These are phyloP conservation scores for Tauraco hartlaubi DNA, from an alignment of 2,797 vertebrate genomes.

Conservation along the genomic window DNA sequence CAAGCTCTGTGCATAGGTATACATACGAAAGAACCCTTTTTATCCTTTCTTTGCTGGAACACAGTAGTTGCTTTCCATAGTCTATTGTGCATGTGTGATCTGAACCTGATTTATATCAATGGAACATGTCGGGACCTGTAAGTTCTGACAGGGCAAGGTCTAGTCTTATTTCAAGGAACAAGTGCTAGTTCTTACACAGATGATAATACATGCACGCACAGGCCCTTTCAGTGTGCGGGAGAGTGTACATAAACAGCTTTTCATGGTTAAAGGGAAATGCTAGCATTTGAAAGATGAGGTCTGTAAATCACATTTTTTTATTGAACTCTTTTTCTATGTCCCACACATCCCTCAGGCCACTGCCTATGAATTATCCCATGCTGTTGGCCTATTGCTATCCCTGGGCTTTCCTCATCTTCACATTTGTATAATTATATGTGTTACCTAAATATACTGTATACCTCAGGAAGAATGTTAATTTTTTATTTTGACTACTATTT, in stretches of 20 bases:
- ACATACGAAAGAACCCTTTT: background rate
- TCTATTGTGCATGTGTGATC: background rate
- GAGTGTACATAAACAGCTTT: background rate
- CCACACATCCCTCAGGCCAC: background rate
- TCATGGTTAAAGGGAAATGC: background rate
- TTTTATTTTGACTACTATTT: background rate
- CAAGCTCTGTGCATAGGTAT: background rate
- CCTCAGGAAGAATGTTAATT: background rate
- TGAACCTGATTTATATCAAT: background rate
- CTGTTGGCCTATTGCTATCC: background rate
- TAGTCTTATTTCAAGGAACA: background rate
- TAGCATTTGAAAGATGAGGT: background rate
- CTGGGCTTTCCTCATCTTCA: background rate
- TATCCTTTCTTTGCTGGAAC: background rate
- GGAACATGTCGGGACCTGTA: accelerated
- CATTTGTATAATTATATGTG: background rate
- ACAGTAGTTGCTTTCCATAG: background rate
- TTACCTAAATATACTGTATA: background rate
- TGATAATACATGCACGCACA: accelerated
- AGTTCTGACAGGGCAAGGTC: background rate
- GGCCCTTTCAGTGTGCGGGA: background rate
- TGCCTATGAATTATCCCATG: background rate
- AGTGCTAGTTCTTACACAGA: background rate
- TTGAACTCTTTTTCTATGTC: background rate
- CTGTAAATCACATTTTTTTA: background rate